Evolutionary conservation across 1,140 invertebrate genomes (phyloP), one percentile per base, ranked within the genome.

Genomic region (Gonatopus flavifemur): DNA sequence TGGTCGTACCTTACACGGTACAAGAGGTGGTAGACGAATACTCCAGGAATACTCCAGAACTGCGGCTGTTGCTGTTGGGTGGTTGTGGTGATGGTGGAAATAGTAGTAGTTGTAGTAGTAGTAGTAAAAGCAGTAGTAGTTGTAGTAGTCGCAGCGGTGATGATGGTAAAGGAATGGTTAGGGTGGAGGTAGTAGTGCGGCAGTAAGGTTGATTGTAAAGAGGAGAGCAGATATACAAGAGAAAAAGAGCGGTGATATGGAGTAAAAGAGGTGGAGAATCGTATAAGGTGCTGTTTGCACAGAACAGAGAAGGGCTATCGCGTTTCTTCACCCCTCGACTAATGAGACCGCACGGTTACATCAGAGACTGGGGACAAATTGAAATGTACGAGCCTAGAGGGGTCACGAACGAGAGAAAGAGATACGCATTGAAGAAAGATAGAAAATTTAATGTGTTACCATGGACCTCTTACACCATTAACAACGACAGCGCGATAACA

Each of bases 341-440:
- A 73, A 76, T 74, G 70, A 74, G 69, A 73, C 66, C 64, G 70
- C 64, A 64, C 59, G 67, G 70, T 75, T 74, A 72, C 67, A 70
- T 72, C 70, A 74, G 59, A 70, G 64, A 55, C 67, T 59, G 60
- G 55, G 59, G 69, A 75, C 72, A 75, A 75, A 75, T 75, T 75
- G 72, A 75, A 75, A 75, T 66, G 72, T 70, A 72, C 71, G 70
- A 72, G 63, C 60, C 70, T 63, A 58, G 52, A 69, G 69, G 63
- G 67, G 57, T 49, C 48, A 49, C 43, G 43, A 46, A 53, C 47
- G 37, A 53, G 50, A 54, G 57, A 62, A 53, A 56, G 62, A 64
- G 61, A 59, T 66, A 54, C 67, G n/a, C 48, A 49, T 40, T 40
- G 46, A 53, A 49, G 37, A 53, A 48, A 54, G 57, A 62, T 53